Evolutionary conservation across 2,113 vertebrate genomes (phyloP).

Genomic region (Reinhardtius hippoglossoides): DNA sequence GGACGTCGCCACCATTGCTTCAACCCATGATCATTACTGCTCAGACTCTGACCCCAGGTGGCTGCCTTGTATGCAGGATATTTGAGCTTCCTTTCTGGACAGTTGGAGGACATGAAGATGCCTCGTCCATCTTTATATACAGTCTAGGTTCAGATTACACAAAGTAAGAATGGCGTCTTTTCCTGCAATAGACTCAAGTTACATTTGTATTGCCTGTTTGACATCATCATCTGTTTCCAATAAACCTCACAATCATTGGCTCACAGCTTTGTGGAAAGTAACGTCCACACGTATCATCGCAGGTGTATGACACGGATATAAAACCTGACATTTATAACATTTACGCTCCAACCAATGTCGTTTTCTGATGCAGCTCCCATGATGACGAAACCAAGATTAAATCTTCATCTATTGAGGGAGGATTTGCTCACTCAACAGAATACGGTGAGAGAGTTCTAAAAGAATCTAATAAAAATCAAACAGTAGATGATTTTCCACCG

Average conservation of each 20-base stretch:
- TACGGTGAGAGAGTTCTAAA: background rate
- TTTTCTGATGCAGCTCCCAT: background rate
- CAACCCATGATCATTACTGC: too few species aligned
- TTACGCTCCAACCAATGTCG: background rate
- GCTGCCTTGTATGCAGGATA: too few species aligned
- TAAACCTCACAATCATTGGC: background rate
- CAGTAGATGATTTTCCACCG: background rate
- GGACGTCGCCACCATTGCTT: too few species aligned
- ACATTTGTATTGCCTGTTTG: background rate
- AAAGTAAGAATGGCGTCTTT: background rate
- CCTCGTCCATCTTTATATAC: too few species aligned
- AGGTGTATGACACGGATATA: background rate
- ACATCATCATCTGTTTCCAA: constrained; percentile 3
- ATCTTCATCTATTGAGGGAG: background rate
- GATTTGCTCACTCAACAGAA: constrained; percentile 1
- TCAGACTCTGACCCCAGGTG: too few species aligned
- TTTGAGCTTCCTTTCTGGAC: background rate
- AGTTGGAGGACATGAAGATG: too few species aligned
- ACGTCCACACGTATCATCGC: background rate
- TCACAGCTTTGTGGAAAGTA: background rate
- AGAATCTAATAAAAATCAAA: background rate
- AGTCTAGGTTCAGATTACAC: background rate
- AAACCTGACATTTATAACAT: constrained; percentile 2
- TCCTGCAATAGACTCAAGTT: background rate
- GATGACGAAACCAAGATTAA: background rate